These are phyloP conservation scores for Muntiacus muntjak DNA, from an alignment of 2,113 vertebrate genomes.

Conservation along the genomic window DNA sequence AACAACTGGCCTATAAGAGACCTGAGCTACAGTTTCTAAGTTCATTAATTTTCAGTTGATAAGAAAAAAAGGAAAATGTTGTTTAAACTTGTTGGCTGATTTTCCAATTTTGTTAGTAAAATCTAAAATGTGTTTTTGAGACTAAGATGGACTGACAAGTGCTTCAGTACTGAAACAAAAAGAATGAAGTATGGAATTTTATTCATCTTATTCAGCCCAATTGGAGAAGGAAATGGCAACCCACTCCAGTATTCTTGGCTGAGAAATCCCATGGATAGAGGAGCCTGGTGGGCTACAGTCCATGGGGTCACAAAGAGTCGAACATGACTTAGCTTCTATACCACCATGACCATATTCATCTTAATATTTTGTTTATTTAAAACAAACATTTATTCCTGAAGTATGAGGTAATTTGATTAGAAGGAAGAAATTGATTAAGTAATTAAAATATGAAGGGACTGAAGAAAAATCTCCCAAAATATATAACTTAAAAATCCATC, in stretches of 20 bases:
- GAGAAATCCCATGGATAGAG: neutral
- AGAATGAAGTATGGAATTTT: neutral
- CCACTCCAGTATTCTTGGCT: neutral
- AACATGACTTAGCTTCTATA: neutral
- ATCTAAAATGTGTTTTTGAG: neutral
- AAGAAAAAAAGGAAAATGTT: neutral
- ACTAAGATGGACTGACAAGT: neutral
- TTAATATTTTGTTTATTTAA: slow-evolving; percentile 16
- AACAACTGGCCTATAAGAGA: neutral
- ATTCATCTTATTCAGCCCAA: neutral
- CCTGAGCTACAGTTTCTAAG: neutral
- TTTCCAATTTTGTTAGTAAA: neutral
- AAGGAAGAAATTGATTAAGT: neutral
- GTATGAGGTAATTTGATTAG: neutral
- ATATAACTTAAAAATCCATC: neutral
- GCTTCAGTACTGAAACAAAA: neutral
- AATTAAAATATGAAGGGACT: neutral
- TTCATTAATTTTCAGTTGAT: neutral
- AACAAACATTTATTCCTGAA: neutral
- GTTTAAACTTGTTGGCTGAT: neutral
- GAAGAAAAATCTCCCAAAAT: neutral
- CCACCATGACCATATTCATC: neutral
- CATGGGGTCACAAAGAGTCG: neutral
- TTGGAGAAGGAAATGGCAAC: neutral
- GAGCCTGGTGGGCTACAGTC: neutral